Evolutionary conservation across 2,797 vertebrate genomes (phyloP).

Genomic region (Chaunax sp.): DNA sequence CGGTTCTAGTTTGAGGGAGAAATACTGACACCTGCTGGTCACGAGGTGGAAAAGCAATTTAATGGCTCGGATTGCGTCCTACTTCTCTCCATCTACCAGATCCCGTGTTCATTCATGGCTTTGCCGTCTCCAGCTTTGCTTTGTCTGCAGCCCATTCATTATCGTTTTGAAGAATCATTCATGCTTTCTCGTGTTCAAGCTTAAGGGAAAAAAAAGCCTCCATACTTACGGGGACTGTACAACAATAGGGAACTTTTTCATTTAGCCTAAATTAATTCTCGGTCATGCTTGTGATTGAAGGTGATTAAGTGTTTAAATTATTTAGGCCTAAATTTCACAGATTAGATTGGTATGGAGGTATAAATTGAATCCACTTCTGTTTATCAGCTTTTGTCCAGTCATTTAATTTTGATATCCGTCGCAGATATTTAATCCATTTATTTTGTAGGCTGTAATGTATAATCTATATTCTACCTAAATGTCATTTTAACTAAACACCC

Average conservation of each 20-base stretch:
- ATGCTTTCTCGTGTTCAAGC: conserved; percentile 33
- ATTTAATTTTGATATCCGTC: not conserved
- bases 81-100: conserved; percentile 28
- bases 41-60: conserved; percentile 38
- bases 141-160: conserved; percentile 70
- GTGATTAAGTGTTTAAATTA: not conserved
- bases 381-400: not conserved
- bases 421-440: not conserved
- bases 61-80: conserved; percentile 3
- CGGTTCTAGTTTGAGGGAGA: conserved; percentile 34
- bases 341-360: not conserved
- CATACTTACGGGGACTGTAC: not conserved
- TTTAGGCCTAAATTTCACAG: not conserved
- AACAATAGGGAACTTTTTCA: not conserved
- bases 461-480: not conserved
- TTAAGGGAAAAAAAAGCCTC: not conserved
- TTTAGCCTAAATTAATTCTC: not conserved
- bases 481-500: not conserved
- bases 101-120: conserved; percentile 66
- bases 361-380: not conserved
- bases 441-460: not conserved
- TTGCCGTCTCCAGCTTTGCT: conserved; percentile 18
- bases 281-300: not conserved
- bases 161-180: conserved; percentile 66
- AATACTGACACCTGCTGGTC: conserved; percentile 74